A percentile compares a stretch with the other conserved stretches of the same genome.
Conservation (phyloP, 2,888 invertebrate species). For the Drosophila rellima region DNA sequence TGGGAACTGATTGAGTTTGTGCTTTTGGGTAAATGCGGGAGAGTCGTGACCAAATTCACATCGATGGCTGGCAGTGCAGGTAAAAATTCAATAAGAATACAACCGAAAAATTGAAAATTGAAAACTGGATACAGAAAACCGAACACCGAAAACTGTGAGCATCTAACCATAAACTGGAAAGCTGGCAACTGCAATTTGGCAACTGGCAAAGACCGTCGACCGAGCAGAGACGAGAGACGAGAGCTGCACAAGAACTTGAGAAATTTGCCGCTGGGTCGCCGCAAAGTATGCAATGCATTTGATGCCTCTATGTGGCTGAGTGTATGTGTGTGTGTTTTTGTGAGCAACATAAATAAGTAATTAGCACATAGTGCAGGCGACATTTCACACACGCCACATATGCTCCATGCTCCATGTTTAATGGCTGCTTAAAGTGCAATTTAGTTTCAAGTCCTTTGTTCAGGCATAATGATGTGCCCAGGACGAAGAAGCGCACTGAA, state of each 20-base stretch:
- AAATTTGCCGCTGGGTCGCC: constrained; percentile 27
- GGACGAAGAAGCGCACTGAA: constrained; percentile 17
- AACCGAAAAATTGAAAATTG: constrained; percentile 3
- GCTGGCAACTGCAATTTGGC: constrained; percentile 16
- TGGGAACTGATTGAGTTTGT: constrained; percentile 74
- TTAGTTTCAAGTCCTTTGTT: constrained; percentile 70
- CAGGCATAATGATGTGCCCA: constrained; percentile 63
- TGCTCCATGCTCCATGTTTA: constrained; percentile 47
- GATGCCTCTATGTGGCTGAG: neutral
- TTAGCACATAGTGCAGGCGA: constrained; percentile 71
- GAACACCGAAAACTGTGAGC: constrained; percentile 4
- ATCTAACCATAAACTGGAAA: constrained; percentile 9
- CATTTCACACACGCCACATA: constrained; percentile 44
- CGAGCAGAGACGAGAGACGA: constrained; percentile 5
- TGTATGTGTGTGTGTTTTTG: constrained; percentile 25
- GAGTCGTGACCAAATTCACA: constrained; percentile 38
- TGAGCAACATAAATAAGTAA: constrained; percentile 73
- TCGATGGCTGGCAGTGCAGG: constrained; percentile 40
- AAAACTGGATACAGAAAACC: neutral
- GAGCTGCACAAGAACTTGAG: constrained; percentile 32
- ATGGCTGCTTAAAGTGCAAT: constrained; percentile 76
- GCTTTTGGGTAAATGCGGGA: constrained; percentile 20
- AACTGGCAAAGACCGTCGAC: constrained; percentile 1
- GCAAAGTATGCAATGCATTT: constrained; percentile 46
- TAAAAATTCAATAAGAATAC: constrained; percentile 39